Evolutionary conservation across 2,888 invertebrate species (phyloP).

Genomic region (Prenolepis imparis): DNA sequence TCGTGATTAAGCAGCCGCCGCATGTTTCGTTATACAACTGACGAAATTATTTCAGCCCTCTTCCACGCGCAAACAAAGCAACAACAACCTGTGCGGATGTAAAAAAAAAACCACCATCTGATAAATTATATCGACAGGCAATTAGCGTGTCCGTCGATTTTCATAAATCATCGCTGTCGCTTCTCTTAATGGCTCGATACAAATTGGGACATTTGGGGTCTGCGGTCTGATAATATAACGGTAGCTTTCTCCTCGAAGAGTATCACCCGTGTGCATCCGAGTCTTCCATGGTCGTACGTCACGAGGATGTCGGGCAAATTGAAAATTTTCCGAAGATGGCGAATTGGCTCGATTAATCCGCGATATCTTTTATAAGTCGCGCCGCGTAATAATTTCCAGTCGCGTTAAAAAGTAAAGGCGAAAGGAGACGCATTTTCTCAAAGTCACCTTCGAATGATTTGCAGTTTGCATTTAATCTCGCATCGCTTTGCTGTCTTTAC

Average conservation of each 20-base stretch:
- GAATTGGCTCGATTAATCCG: constrained; percentile 1
- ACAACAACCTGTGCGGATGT: neutral
- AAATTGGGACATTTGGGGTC: constrained; percentile 45
- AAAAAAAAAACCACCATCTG: constrained; percentile 44
- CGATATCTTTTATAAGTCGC: constrained; percentile 4
- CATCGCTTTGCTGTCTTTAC: constrained; percentile 14
- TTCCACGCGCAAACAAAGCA: constrained; percentile 28
- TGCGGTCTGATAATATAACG: constrained; percentile 50
- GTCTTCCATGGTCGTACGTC: constrained; percentile 25
- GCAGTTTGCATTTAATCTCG: constrained; percentile 27
- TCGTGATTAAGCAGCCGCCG: constrained; percentile 49
- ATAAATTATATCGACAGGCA: constrained; percentile 66
- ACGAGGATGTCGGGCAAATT: neutral
- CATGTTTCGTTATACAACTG: constrained; percentile 55
- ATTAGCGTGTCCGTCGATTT: constrained; percentile 68
- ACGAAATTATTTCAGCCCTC: constrained; percentile 15
- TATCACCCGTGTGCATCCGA: constrained; percentile 18
- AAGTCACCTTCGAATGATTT: constrained; percentile 36
- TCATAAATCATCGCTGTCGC: constrained; percentile 70
- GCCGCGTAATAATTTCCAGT: constrained; percentile 15
- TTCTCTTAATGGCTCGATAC: constrained; percentile 35
- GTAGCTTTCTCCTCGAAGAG: constrained; percentile 58
- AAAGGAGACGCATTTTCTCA: constrained; percentile 25
- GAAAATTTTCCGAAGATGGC: constrained; percentile 7
- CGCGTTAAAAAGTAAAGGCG: constrained; percentile 4